These are phyloP conservation scores for Amblyjoppa proteus DNA, from an alignment of 2,888 invertebrate species.

Conservation along the genomic window DNA sequence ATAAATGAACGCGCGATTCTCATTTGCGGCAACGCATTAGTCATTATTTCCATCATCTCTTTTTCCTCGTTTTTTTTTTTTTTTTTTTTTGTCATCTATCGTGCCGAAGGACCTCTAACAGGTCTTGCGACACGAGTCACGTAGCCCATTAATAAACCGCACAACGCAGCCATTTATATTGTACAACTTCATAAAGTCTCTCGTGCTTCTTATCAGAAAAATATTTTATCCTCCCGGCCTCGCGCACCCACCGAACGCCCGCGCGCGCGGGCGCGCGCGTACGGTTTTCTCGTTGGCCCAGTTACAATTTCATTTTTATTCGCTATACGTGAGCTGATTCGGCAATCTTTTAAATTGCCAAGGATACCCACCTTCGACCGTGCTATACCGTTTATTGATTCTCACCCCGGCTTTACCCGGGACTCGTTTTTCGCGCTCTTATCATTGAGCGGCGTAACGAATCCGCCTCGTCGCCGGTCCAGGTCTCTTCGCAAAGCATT, in stretches of 20 bases:
- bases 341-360: constrained; percentile 69
- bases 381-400: constrained; percentile 52
- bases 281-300: constrained; percentile 68
- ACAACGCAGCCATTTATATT: constrained; percentile 74
- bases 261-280: constrained; percentile 24
- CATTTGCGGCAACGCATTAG: not conserved
- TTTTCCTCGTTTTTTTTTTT: constrained; percentile 27
- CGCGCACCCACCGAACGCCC: constrained; percentile 13
- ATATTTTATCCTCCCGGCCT: constrained; percentile 71
- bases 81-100: constrained; percentile 30
- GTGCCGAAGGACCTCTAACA: constrained; percentile 57
- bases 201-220: constrained; percentile 73
- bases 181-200: constrained; percentile 74
- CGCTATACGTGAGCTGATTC: constrained; percentile 70
- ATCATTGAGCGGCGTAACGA: constrained; percentile 55
- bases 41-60: constrained; percentile 19
- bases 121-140: constrained; percentile 70
- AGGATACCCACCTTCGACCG: constrained; percentile 61
- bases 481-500: constrained; percentile 22
- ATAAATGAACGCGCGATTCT: not conserved
- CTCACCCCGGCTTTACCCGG: constrained; percentile 12
- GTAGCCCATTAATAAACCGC: constrained; percentile 74
- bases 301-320: constrained; percentile 74
- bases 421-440: constrained; percentile 32
- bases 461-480: constrained; percentile 5